Conservation (phyloP, 2,113 vertebrate species). For the Sterrhoptilus dennistouni region DNA sequence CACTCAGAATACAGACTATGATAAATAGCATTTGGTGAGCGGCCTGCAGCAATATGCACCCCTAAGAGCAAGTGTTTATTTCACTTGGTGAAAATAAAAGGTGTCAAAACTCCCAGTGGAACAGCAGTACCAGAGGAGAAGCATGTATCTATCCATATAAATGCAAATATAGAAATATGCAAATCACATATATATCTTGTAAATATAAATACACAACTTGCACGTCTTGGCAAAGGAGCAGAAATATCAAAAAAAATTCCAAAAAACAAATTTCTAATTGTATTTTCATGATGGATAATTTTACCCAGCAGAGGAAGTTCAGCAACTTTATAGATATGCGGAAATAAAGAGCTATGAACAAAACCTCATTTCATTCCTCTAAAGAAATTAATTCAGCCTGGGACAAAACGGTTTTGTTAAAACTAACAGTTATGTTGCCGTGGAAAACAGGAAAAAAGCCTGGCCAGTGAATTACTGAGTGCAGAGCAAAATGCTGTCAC, state of each 20-base stretch:
- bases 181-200: not conserved
- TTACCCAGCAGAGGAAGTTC: slow-evolving; percentile 25
- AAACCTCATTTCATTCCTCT: slow-evolving; percentile 30
- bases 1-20: not conserved
- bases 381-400: slow-evolving; percentile 38
- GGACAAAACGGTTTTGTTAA: slow-evolving; percentile 64
- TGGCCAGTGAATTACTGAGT: not conserved
- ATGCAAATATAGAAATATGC: not conserved
- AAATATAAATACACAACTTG: not conserved
- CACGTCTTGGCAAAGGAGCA: not conserved
- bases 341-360: slow-evolving; percentile 28
- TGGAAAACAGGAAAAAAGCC: slow-evolving; percentile 42
- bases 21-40: not conserved
- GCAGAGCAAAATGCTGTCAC: slow-evolving; percentile 29
- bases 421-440: slow-evolving; percentile 50
- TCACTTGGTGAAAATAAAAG: not conserved
- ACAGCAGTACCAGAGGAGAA: not conserved
- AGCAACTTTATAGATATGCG: not conserved
- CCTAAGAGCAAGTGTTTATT: not conserved
- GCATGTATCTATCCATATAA: not conserved
- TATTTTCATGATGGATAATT: not conserved
- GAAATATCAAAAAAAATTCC: not conserved
- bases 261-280: not conserved
- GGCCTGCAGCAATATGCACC: not conserved
- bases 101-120: not conserved